Base-by-base conservation (phyloP, 2,113 vertebrate genomes). In the Myotis brandtii region DNA sequence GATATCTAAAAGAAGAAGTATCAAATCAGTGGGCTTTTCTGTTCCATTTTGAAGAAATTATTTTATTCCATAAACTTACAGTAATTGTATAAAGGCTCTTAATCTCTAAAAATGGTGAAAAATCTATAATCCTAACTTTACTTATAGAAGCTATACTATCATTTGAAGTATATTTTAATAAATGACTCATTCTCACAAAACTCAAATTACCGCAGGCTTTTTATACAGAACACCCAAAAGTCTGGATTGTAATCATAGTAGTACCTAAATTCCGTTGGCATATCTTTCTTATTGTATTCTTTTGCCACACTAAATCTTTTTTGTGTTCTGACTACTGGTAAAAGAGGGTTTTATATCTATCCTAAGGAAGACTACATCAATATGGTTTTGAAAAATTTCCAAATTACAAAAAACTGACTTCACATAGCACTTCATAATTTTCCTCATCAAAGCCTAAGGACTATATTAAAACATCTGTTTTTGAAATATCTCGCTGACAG, bases 101-200 rank as follows among this genome's bases (percentile, higher is more conserved):
- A 98, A 96, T 98, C 83, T 98, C 97, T 96, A 87, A 98, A 98
- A 98, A 98, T 97, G 96, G 83, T 98, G 98, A 98, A 98, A 97
- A 98, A 98, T 99, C 96, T 97, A 97, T 99, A 99, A 99, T 99
- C 98, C 97, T 94, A 98, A 98, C 98, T 98, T 98, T 97, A 97
- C 97, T 98, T 98, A 98, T 98, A 98, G 97, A 98, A 99, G 97
- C 97, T 97, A 54, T 97, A 98, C 97, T 99, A 98, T 98, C 99
- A 98, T 98, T 98, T 97, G 50, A 87, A 97, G 85, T 97, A 96
- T 98, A 97, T 97, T 97, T 95, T 92, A 98, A 97, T 97, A 96
- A 98, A 98, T 98, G 99, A 99, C 98, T 97, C 98, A 98, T 81
- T 98, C 52, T 97, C 46, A 56, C 95, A 98, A 98, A 98, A 97